Percentiles rank a stretch among this genome's conserved stretches.
Evolutionary conservation across 2,113 vertebrate species (phyloP).

Genomic region (Rattus rattus): DNA sequence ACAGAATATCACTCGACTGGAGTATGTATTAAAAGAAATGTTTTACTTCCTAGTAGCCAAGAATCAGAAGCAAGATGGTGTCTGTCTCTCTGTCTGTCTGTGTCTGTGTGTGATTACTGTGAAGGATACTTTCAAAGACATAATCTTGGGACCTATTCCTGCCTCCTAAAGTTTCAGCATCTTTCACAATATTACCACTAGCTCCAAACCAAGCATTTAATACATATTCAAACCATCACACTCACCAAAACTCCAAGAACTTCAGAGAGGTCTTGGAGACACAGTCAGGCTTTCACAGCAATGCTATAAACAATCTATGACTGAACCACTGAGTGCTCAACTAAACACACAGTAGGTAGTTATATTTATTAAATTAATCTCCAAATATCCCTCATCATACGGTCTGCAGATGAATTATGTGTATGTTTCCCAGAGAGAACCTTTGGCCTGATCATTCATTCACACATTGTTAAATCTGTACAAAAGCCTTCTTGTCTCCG

Average conservation of each 20-base stretch:
- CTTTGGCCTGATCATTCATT: conserved; percentile 46
- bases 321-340: background rate
- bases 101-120: background rate
- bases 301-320: accelerated
- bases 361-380: background rate
- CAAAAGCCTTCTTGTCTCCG: conserved; percentile 21
- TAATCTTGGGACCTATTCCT: background rate
- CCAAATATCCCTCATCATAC: background rate
- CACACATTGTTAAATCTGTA: conserved; percentile 44
- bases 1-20: background rate
- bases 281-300: accelerated
- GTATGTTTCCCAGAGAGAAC: background rate
- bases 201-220: background rate
- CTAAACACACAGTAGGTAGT: background rate
- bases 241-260: background rate
- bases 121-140: background rate
- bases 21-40: background rate
- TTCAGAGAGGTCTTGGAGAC: background rate
- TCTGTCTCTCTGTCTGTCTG: background rate
- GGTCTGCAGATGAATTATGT: conserved; percentile 13
- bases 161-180: background rate
- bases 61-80: background rate
- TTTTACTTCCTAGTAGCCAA: background rate
- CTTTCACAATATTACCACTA: background rate
- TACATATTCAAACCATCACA: background rate